Percentiles rank a stretch among this genome's conserved stretches.
Conservation (phyloP, 2,888 invertebrate genomes). For the Folsomia manolachei region DNA sequence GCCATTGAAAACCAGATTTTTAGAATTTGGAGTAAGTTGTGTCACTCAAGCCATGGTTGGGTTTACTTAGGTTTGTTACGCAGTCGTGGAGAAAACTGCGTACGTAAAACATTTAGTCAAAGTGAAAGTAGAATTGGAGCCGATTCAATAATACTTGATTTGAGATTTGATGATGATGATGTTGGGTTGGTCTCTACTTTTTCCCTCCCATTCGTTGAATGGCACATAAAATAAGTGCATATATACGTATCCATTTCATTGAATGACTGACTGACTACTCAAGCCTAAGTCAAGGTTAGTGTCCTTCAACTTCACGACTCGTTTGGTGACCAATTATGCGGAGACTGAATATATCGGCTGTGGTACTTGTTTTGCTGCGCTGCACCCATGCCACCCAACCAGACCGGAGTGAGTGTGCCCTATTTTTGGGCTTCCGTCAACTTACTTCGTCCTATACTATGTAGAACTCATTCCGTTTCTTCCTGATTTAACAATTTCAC, state of each 20-base stretch:
- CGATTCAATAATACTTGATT: background rate
- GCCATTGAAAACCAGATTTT: too few species aligned
- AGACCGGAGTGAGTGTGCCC: background rate
- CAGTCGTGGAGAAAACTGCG: background rate
- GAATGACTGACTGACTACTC: too few species aligned
- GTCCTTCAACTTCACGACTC: conserved; percentile 48
- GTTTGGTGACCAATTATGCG: conserved; percentile 51
- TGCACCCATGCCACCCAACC: background rate
- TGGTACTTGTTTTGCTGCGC: too few species aligned
- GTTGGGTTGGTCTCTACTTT: background rate
- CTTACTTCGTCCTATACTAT: too few species aligned
- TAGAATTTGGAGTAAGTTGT: too few species aligned
- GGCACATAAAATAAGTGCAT: too few species aligned
- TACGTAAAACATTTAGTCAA: background rate
- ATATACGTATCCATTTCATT: background rate
- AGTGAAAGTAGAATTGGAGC: background rate
- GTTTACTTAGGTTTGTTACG: too few species aligned
- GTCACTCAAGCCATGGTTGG: too few species aligned
- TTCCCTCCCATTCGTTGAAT: too few species aligned
- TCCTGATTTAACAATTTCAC: background rate
- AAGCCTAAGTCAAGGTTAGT: conserved; percentile 21
- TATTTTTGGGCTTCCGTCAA: background rate
- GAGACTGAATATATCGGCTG: conserved; percentile 1
- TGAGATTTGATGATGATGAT: background rate
- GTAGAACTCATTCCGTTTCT: background rate